Evolutionary conservation across 2,797 vertebrate genomes (phyloP).

Genomic region (Danio tinwini): DNA sequence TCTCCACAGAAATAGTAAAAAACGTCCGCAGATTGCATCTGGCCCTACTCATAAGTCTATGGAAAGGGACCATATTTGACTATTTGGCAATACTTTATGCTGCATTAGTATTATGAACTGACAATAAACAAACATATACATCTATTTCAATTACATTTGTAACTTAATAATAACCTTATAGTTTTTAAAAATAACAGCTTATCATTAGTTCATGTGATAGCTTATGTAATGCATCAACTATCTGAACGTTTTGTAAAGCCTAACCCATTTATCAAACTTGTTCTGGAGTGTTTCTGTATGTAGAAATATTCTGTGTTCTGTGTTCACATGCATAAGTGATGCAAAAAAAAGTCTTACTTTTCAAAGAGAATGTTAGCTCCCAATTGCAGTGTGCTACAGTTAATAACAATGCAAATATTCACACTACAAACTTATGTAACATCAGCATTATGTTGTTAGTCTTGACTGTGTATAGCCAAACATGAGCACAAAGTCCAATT

Average conservation of each 20-base stretch:
- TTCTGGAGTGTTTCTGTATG: background rate
- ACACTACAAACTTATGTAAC: background rate
- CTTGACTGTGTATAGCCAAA: background rate
- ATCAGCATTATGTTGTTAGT: background rate
- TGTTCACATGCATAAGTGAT: too few relatives aligned
- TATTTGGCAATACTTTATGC: background rate
- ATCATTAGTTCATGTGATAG: too few relatives aligned
- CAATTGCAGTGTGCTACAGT: background rate
- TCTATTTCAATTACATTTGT: too few relatives aligned
- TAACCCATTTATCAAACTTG: background rate
- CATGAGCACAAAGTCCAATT: background rate
- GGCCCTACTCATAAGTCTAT: background rate
- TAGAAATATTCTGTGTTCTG: background rate
- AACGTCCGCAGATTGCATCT: too few relatives aligned
- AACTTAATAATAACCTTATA: background rate
- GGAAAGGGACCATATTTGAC: conserved; percentile 10
- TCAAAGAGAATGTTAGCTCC: background rate
- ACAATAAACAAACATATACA: background rate
- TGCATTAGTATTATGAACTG: background rate
- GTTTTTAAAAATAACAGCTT: too few relatives aligned
- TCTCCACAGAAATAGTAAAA: too few relatives aligned
- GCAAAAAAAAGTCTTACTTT: background rate
- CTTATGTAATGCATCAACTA: too few relatives aligned
- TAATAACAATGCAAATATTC: background rate
- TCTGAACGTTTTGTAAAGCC: too few relatives aligned